These are phyloP conservation scores for Chirona hameri DNA, from an alignment of 2,888 invertebrate species.

Conservation along the genomic window DNA sequence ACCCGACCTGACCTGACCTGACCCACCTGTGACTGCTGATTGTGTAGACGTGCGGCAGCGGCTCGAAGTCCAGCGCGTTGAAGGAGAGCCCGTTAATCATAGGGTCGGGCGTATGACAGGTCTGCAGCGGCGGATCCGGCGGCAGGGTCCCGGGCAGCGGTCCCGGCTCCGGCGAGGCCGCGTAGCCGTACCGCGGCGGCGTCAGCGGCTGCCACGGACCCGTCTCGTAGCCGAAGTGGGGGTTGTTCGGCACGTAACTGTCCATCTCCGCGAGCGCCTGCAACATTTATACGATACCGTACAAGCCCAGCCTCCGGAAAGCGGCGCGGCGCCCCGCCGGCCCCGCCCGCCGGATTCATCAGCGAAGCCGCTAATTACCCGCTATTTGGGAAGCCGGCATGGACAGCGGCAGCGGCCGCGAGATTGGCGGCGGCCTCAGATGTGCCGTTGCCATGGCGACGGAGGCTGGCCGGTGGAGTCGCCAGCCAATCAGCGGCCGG, in stretches of 20 bases:
- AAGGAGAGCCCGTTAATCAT: not conserved
- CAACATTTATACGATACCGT: not conserved
- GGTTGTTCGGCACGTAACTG: constrained; percentile 10
- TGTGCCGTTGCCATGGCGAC: not conserved
- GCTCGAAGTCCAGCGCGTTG: not conserved
- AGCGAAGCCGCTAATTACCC: not conserved
- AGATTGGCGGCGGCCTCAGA: too few species aligned
- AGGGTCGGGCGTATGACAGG: constrained; percentile 10
- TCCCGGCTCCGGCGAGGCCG: not conserved
- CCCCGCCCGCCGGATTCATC: not conserved
- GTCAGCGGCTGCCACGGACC: not conserved
- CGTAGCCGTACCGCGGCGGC: not conserved
- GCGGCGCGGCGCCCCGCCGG: not conserved
- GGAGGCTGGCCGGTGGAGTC: not conserved
- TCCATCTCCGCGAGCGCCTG: constrained; percentile 22
- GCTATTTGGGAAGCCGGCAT: not conserved
- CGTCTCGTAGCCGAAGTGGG: not conserved
- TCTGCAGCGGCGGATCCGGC: constrained; percentile 4
- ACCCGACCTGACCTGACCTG: not conserved
- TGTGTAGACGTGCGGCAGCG: constrained; percentile 14
- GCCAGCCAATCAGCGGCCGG: not conserved
- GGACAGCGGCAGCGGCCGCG: not conserved
- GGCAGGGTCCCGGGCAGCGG: constrained; percentile 5
- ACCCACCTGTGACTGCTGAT: constrained; percentile 10
- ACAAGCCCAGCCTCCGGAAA: not conserved